phyloP scores from a whole-genome alignment of 2,888 invertebrate species.

The Fragum sueziense region DNA sequence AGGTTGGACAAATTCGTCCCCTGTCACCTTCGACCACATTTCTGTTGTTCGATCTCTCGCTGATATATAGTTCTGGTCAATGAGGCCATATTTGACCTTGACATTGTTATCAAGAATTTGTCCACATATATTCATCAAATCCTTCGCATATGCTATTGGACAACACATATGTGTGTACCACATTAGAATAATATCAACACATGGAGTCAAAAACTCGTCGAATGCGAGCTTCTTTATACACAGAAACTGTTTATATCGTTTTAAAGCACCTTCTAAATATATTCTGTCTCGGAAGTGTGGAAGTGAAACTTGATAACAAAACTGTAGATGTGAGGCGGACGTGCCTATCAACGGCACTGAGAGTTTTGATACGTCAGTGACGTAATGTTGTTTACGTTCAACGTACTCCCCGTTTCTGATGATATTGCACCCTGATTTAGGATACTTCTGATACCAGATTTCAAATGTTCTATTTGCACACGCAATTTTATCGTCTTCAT shows the following conservation, averaged over 20 bases:
- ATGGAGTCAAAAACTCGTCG: constrained; percentile 50
- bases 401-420: constrained; percentile 51
- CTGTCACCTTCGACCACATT: constrained; percentile 40
- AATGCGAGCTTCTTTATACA: constrained; percentile 38
- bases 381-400: constrained; percentile 29
- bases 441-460: constrained; percentile 50
- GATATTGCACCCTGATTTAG: constrained; percentile 48
- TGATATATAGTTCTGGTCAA: constrained; percentile 31
- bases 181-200: constrained; percentile 55
- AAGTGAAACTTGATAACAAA: constrained; percentile 57
- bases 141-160: constrained; percentile 51
- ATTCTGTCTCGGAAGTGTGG: constrained; percentile 55
- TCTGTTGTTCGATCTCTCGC: constrained; percentile 40
- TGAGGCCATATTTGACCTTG: constrained; percentile 33
- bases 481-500: constrained; percentile 18
- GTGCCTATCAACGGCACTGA: constrained; percentile 28
- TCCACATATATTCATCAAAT: constrained; percentile 47
- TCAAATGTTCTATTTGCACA: constrained; percentile 48
- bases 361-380: constrained; percentile 37
- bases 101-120: constrained; percentile 51
- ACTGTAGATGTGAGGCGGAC: constrained; percentile 48
- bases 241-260: constrained; percentile 57
- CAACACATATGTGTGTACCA: constrained; percentile 59
- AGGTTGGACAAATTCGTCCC: constrained; percentile 40
- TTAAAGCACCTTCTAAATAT: constrained; percentile 48